Evolutionary conservation across 2,797 vertebrate species (phyloP), one percentile per base, ranked within the genome.

Genomic region (Protosalanx chinensis): DNA sequence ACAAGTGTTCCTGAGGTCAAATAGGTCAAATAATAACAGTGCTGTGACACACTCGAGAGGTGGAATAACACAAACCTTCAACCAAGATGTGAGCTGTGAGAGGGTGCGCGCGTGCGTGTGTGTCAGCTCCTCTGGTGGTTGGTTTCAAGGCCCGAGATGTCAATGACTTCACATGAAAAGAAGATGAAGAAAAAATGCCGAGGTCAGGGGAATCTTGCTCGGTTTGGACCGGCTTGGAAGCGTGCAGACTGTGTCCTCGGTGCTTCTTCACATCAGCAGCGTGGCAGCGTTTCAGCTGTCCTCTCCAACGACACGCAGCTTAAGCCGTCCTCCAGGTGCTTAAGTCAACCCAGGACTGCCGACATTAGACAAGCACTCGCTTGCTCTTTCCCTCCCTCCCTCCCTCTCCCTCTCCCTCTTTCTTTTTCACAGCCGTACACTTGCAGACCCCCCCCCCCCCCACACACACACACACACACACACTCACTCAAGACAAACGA

Each of bases 131-230:
- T n/a, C 51, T 56, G 51, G 51, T 56, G 51, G 51, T 20, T 60
- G 0, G 58, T 20, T 29, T 60, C 27, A 29, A 29, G 23, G 10
- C 35, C 8, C 6, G 27, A 51, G 18, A 56, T 7, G 51, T 56
- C 51, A 56, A 56, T n/a, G 18, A 56, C 51, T 56, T 56, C 18
- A 16, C 15, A n/a, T 6, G 51, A 56, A 56, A 5, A 18, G 18
- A 46, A 46, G 13, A 46, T 12, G 13, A 12, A 56, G 5, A 56
- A 5, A 18, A 53, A 85, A 82, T 76, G 79, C 79, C 72, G 66
- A 83, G 79, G 75, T 84, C 69, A 85, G 86, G 75, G 82, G 74
- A 85, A 88, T 85, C 1, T 12, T 23, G 29, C 78, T 86, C 76
- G 73, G 73, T 20, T 37, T 41, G 32, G 29, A 23, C 33, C 35